A percentile compares a stretch with the other conserved stretches of the same genome.
phyloP scores from a whole-genome alignment of 30 jellyfish, hydroid and myxozoan species.

The Aurelia sp. region DNA sequence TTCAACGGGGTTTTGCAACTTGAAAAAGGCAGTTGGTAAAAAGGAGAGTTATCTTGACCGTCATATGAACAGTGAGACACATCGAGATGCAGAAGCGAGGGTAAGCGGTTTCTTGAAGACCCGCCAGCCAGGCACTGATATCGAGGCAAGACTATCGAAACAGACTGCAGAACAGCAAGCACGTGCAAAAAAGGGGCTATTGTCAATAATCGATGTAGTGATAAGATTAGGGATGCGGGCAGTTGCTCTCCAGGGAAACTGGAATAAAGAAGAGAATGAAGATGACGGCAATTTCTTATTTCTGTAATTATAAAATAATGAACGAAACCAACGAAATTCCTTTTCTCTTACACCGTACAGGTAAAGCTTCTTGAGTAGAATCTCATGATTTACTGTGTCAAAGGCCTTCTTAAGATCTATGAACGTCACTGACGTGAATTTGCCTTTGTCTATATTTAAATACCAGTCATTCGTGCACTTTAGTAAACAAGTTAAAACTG shows the following conservation, averaged over 20 bases:
- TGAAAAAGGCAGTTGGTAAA: not conserved
- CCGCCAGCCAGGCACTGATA: constrained; percentile 52
- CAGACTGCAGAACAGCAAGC: constrained; percentile 48
- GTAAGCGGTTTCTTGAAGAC: constrained; percentile 35
- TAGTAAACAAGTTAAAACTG: no score
- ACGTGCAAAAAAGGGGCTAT: constrained; percentile 42
- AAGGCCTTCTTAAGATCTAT: no score
- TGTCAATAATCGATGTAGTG: constrained; percentile 33
- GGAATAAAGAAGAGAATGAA: constrained; percentile 44
- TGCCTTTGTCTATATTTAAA: no score
- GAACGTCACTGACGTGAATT: no score
- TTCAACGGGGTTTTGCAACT: no score
- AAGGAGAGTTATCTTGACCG: constrained; percentile 39
- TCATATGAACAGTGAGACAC: constrained; percentile 31
- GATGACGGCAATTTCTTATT: not conserved
- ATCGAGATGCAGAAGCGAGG: constrained; percentile 53
- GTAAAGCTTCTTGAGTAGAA: no score
- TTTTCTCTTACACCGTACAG: no score
- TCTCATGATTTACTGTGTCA: no score
- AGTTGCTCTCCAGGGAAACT: constrained; percentile 38
- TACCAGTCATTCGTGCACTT: no score
- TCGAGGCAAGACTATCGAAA: constrained; percentile 16
- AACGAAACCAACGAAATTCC: no score
- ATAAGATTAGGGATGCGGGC: constrained; percentile 41
- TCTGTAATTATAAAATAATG: no score